Evolutionary conservation across 1,140 invertebrate genomes (phyloP).

Genomic region (Drosophila trapezifrons): DNA sequence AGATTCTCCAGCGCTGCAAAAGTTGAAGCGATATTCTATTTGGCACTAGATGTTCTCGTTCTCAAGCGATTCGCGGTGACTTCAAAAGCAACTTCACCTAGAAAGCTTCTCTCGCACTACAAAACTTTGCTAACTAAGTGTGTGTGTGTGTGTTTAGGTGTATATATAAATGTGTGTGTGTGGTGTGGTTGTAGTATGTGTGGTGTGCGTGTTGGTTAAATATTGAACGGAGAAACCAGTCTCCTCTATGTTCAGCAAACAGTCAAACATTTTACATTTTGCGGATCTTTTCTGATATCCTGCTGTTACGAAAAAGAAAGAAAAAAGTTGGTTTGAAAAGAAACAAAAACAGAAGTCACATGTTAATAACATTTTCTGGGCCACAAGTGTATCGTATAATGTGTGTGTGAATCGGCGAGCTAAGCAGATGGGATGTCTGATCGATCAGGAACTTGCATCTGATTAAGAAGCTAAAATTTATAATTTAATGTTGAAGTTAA

Average conservation of each 20-base stretch:
- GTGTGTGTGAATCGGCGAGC: constrained; percentile 16
- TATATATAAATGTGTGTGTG: constrained; percentile 25
- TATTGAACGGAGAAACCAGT: constrained; percentile 20
- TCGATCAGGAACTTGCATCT: background rate
- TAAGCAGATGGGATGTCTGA: constrained; percentile 23
- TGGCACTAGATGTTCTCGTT: constrained; percentile 37
- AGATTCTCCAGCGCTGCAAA: constrained; percentile 44
- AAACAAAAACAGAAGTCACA: constrained; percentile 48
- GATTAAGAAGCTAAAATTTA: too few relatives aligned
- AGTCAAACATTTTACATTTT: constrained; percentile 52
- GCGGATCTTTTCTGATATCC: constrained; percentile 50
- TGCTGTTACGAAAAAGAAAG: constrained; percentile 67
- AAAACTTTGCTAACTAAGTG: constrained; percentile 27
- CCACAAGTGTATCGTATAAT: constrained; percentile 36
- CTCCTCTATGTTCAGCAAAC: constrained; percentile 48
- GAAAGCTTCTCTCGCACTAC: constrained; percentile 49
- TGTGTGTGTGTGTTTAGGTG: constrained; percentile 10
- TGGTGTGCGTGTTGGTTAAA: constrained; percentile 28
- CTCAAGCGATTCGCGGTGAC: constrained; percentile 46
- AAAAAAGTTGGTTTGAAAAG: constrained; percentile 51
- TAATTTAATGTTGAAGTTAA: too few relatives aligned
- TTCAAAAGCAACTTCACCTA: constrained; percentile 54
- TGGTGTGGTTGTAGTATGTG: constrained; percentile 37
- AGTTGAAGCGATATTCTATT: constrained; percentile 51
- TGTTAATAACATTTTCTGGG: constrained; percentile 67